Percentiles rank a stretch among this genome's conserved stretches.
These are phyloP conservation scores for Psilanteris sp. DNA, from an alignment of 1,140 invertebrate genomes.

Conservation along the genomic window DNA sequence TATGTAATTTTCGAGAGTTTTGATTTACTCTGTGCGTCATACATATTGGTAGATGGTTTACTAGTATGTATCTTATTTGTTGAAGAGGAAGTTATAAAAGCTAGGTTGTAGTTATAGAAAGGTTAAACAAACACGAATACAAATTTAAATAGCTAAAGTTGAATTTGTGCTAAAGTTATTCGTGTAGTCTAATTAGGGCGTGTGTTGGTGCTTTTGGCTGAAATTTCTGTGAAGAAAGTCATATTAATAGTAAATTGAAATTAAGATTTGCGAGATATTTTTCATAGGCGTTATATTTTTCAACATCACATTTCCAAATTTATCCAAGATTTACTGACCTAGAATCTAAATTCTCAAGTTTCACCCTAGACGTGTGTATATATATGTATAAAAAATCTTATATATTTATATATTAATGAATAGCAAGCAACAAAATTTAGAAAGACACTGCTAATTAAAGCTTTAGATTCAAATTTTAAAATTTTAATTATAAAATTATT, in stretches of 20 bases:
- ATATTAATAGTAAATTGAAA: conserved; percentile 32
- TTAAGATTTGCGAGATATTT: conserved; percentile 23
- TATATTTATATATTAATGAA: no score
- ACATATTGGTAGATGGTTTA: conserved; percentile 14
- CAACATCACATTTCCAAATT: conserved; percentile 9
- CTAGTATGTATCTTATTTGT: conserved; percentile 37
- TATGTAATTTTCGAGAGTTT: no score
- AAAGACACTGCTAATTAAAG: no score
- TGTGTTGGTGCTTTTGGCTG: conserved; percentile 30
- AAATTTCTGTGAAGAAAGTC: conserved; percentile 30
- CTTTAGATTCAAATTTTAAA: no score
- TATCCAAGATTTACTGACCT: conserved; percentile 23
- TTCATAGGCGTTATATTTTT: conserved; percentile 15
- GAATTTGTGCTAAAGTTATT: conserved; percentile 38
- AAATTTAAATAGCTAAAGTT: conserved; percentile 48
- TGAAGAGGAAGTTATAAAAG: conserved; percentile 32
- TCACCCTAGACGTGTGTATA: no score
- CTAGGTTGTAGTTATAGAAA: conserved; percentile 16
- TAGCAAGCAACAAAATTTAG: no score
- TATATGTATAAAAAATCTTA: no score
- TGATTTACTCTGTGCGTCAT: not conserved
- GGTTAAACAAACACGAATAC: conserved; percentile 35
- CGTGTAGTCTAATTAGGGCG: conserved; percentile 26
- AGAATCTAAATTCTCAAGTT: conserved; percentile 8
- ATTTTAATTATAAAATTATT: no score